A percentile compares a stretch with the other conserved stretches of the same genome.
phyloP scores from a whole-genome alignment of 1,140 invertebrate genomes.

The Melanaphis sacchari region DNA sequence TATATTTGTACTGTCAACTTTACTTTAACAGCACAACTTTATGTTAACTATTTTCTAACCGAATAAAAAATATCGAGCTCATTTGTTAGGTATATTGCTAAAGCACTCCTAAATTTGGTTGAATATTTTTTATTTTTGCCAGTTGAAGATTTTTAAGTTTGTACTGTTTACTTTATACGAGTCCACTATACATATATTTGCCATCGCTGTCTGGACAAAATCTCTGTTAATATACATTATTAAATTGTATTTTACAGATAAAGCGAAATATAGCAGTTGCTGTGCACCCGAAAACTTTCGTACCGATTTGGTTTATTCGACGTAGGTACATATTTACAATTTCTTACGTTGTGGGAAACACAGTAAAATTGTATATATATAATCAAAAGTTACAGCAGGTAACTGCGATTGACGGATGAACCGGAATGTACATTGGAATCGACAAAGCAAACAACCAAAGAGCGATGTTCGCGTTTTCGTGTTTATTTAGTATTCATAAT shows the following conservation, averaged over 20 bases:
- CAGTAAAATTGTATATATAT: not conserved
- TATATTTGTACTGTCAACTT: not conserved
- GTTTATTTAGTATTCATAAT: not conserved
- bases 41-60: not conserved
- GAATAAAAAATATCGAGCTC: not conserved
- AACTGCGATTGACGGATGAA: not conserved
- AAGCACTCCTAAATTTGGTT: not conserved
- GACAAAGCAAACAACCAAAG: not conserved
- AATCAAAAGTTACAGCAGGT: not conserved
- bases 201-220: not conserved
- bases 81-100: not conserved
- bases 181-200: not conserved
- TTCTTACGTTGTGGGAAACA: not conserved
- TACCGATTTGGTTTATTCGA: not conserved
- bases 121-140: not conserved
- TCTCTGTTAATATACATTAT: not conserved
- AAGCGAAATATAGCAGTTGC: not conserved
- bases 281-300: not conserved
- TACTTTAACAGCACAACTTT: not conserved
- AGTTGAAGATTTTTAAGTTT: not conserved
- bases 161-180: not conserved
- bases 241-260: not conserved
- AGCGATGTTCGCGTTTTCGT: not conserved
- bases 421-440: not conserved
- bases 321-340: not conserved